Evolutionary conservation across 2,113 vertebrate species (phyloP).

Genomic region (Poecilia latipinna): DNA sequence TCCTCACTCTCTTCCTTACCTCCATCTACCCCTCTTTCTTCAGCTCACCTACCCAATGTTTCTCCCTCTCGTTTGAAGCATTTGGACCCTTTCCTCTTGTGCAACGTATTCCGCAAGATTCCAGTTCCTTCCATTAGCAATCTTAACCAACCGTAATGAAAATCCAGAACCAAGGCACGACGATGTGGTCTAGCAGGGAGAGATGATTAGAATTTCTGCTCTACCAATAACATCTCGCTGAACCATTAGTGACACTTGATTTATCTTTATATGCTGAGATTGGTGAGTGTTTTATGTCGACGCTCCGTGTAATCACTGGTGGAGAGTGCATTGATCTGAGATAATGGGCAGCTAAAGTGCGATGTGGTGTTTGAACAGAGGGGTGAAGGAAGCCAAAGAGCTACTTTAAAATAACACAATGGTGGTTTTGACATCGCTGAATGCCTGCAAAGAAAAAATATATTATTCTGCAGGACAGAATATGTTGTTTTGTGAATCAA

Average conservation of each 20-base stretch:
- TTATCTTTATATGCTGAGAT: slow-evolving; percentile 50
- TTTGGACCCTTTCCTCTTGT: slow-evolving; percentile 29
- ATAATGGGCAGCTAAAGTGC: slow-evolving; percentile 36
- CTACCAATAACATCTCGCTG: slow-evolving; percentile 39
- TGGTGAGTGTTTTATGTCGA: slow-evolving; percentile 57
- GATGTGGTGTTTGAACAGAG: slow-evolving; percentile 9
- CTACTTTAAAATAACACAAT: neutral
- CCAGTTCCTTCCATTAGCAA: slow-evolving; percentile 12
- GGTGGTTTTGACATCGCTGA: neutral
- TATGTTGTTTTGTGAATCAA: neutral
- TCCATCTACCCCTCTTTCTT: neutral
- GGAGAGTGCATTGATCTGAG: slow-evolving; percentile 48
- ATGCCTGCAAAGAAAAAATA: neutral
- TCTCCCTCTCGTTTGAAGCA: neutral
- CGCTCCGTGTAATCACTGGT: slow-evolving; percentile 24
- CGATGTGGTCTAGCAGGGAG: slow-evolving; percentile 9
- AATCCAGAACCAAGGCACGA: slow-evolving; percentile 1
- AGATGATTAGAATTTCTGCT: slow-evolving; percentile 46
- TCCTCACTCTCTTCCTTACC: neutral
- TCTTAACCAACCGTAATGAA: slow-evolving; percentile 32
- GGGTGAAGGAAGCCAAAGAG: slow-evolving; percentile 21
- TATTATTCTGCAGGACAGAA: neutral
- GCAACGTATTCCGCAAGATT: slow-evolving; percentile 21
- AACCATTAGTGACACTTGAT: slow-evolving; percentile 40
- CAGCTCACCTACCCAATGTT: neutral